These are phyloP conservation scores for Megaceryle maxima DNA, from an alignment of 2,113 vertebrate species.

Conservation along the genomic window DNA sequence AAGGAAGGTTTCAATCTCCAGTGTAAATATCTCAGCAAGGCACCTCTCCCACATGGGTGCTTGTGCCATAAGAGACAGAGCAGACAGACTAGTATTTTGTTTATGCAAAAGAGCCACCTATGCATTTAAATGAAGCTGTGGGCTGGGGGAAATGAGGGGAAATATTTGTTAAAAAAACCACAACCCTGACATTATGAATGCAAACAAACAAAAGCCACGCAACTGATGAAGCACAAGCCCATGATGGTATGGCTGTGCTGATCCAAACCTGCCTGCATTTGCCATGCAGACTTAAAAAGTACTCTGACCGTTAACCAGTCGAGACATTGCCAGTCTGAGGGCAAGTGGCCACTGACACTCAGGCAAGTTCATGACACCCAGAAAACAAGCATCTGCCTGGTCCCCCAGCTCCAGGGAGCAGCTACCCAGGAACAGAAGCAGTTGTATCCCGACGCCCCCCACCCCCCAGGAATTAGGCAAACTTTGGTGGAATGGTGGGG, in stretches of 20 bases:
- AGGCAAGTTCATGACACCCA: neutral
- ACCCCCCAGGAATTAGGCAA: too few relatives aligned
- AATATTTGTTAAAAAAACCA: neutral
- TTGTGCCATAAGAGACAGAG: neutral
- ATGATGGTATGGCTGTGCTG: neutral
- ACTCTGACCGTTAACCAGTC: rapidly evolving
- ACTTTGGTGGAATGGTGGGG: too few relatives aligned
- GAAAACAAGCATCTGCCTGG: neutral
- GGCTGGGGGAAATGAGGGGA: neutral
- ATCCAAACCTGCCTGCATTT: neutral
- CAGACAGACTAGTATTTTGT: neutral
- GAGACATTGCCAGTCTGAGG: neutral
- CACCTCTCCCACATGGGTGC: neutral
- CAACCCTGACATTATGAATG: neutral
- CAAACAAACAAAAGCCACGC: neutral
- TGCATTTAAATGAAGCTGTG: neutral
- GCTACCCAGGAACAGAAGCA: neutral
- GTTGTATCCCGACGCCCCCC: neutral
- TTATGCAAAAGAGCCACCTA: neutral
- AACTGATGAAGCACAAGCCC: rapidly evolving
- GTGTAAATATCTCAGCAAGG: neutral
- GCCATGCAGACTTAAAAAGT: neutral
- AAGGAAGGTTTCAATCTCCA: neutral
- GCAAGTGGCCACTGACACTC: rapidly evolving
- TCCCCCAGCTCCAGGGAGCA: neutral